Base-by-base conservation (phyloP, 2,888 invertebrate species). In the Digitonthophagus gazella region DNA sequence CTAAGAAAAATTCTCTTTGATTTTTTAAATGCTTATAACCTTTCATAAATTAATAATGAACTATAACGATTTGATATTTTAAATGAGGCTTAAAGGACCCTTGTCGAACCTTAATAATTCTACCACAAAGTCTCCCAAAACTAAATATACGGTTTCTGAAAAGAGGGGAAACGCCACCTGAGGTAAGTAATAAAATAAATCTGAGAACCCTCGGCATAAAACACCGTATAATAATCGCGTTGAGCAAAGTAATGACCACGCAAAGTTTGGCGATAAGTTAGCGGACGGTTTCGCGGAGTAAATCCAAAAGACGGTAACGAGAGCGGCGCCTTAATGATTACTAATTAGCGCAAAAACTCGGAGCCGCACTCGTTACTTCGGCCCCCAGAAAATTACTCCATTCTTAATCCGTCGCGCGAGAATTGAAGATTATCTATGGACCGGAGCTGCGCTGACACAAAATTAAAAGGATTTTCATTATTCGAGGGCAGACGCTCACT, bases 301-400 rank as follows among this genome's bases (percentile, higher is more conserved):
- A 44, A 44, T 44, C 28, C 28, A 44, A 44, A 44, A 44, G 28
- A 44, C 28, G 28, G 28, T 44, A 44, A 44, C 28, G 28, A 44
- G 28, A 44, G 28, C 28, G 28, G 28, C 28, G 28, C 28, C 78
- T 74, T 77, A 78, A 78, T 77, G 78, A 78, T 77, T 76, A 74
- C 76, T 78, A 78, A 78, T 78, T 78, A 78, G 75, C 72, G 72
- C 64, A 63, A 70, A 73, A 74, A 75, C 74, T 74, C 72, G 73
- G 72, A 68, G 71, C 73, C 72, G 75, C 74, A 73, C 74, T 74
- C 75, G 75, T 72, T 72, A 65, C 55, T 44, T 22, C 71, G 71
- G 68, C 71, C 6, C 71, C 75, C 74, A 73, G 76, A 73, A 76
- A 76, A 75, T 75, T 76, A 76, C 75, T 75, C 72, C 74, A 65